Evolutionary conservation across 23 tunicate species (phyloP).

Genomic region (Clavelina lepadiformis): DNA sequence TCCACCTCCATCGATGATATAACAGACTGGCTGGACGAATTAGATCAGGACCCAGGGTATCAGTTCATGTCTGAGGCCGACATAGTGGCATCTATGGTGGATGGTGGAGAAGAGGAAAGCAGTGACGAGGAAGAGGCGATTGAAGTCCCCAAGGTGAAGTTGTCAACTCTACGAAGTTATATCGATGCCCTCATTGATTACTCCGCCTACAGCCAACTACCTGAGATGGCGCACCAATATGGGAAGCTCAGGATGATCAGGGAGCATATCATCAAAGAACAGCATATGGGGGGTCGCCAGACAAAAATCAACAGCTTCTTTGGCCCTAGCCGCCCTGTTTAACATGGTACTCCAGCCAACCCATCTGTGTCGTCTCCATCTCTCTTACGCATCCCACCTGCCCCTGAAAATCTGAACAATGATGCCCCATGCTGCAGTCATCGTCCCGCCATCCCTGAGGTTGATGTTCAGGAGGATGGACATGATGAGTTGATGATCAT

Average conservation of each 20-base stretch:
- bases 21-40: constrained; percentile 22
- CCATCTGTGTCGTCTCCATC: constrained; percentile 19
- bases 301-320: constrained; percentile 23
- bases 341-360: constrained; percentile 11
- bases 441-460: no score
- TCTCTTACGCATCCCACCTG: constrained; percentile 15
- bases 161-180: constrained; percentile 21
- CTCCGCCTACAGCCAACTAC: constrained; percentile 16
- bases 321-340: constrained; percentile 23
- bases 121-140: constrained; percentile 30
- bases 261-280: constrained; percentile 24
- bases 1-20: constrained; percentile 33
- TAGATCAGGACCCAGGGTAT: constrained; percentile 24
- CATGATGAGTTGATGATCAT: no score
- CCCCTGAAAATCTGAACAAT: constrained; percentile 11
- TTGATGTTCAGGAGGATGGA: no score
- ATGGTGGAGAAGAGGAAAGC: constrained; percentile 24
- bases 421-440: no score
- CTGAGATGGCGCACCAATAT: constrained; percentile 26
- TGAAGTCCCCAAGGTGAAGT: constrained; percentile 26
- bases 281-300: constrained; percentile 29
- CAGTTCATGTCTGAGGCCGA: constrained; percentile 15
- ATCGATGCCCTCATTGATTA: constrained; percentile 32
- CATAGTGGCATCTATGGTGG: constrained; percentile 39
- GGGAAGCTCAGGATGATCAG: constrained; percentile 36